Evolutionary conservation across 2,888 invertebrate genomes (phyloP).

Genomic region (Beris morrisii): DNA sequence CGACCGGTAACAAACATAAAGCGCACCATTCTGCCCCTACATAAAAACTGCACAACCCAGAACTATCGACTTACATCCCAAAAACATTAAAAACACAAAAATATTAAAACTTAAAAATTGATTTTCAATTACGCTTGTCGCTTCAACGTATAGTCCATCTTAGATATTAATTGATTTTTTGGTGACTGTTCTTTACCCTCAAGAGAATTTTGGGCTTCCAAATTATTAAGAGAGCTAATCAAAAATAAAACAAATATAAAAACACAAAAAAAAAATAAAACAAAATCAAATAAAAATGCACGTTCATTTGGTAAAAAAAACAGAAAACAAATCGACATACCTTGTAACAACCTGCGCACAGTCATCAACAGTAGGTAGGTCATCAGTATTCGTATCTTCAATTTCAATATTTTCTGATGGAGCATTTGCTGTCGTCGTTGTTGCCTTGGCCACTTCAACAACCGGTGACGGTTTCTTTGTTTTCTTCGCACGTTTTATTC

Average conservation of each 20-base stretch:
- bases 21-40: no score
- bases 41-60: neutral
- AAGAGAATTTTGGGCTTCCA: constrained; percentile 16
- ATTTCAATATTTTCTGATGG: constrained; percentile 52
- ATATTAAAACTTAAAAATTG: constrained; percentile 14
- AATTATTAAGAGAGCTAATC: constrained; percentile 21
- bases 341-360: constrained; percentile 44
- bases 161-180: constrained; percentile 7
- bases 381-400: constrained; percentile 53
- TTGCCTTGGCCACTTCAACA: constrained; percentile 56
- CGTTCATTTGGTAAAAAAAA: neutral
- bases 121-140: constrained; percentile 34
- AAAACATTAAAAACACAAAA: constrained; percentile 7
- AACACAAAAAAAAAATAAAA: neutral
- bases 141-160: constrained; percentile 21
- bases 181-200: constrained; percentile 23
- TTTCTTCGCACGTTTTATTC: constrained; percentile 88
- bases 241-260: constrained; percentile 6
- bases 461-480: constrained; percentile 57
- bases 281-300: no score
- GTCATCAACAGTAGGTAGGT: constrained; percentile 51
- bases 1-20: no score
- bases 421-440: constrained; percentile 42
- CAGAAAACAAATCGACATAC: constrained; percentile 23
- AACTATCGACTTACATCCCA: neutral